Conservation (phyloP, 2,113 vertebrate genomes). For the Naja naja region DNA sequence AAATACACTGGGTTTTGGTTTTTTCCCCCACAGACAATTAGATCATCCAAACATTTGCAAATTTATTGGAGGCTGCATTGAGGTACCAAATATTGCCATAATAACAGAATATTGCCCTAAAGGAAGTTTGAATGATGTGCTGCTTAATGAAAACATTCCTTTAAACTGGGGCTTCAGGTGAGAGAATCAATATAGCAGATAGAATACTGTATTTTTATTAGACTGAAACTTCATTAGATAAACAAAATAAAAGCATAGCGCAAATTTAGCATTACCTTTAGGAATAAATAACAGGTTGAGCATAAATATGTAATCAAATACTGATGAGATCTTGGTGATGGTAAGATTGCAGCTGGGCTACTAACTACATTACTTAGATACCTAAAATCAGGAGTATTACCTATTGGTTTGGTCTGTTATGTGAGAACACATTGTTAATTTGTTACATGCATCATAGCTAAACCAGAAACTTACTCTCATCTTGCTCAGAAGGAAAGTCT, state of each 20-base stretch:
- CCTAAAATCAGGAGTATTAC: background rate
- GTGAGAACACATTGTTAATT: background rate
- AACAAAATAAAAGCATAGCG: background rate
- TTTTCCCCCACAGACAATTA: constrained; percentile 73
- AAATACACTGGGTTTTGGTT: background rate
- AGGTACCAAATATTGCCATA: constrained; percentile 79
- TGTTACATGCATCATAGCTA: background rate
- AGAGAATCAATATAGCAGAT: background rate
- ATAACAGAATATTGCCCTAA: constrained; percentile 87
- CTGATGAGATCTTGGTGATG: background rate
- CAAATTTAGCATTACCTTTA: background rate
- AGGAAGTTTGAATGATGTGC: constrained; percentile 79
- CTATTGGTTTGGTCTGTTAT: background rate
- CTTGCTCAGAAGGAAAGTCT: background rate
- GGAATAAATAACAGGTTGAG: background rate
- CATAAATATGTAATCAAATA: background rate
- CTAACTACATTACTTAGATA: background rate
- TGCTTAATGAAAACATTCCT: constrained; percentile 82
- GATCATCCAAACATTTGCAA: constrained; percentile 86
- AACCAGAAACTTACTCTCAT: background rate
- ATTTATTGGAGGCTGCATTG: constrained; percentile 81
- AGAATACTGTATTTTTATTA: constrained; percentile 24
- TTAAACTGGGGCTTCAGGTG: constrained; percentile 86
- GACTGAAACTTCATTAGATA: constrained; percentile 2
- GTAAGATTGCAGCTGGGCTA: background rate